phyloP scores from a whole-genome alignment of 2,888 invertebrate genomes.

The Volucella bombylans region DNA sequence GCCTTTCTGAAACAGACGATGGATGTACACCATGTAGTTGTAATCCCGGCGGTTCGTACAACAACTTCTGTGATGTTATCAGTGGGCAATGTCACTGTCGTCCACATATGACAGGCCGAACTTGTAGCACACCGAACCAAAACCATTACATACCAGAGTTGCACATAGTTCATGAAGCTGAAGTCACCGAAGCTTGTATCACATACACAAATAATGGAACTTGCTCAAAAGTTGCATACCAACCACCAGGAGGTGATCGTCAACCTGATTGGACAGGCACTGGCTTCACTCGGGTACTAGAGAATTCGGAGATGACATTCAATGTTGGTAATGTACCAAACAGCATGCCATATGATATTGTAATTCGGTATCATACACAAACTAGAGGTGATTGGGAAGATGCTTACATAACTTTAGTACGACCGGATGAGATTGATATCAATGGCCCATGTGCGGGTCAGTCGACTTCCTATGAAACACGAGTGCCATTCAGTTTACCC shows the following conservation, averaged over 20 bases:
- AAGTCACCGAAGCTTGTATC: slow-evolving; percentile 83
- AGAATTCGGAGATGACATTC: slow-evolving; percentile 93
- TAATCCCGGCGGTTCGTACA: slow-evolving; percentile 95
- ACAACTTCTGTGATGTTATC: slow-evolving; percentile 94
- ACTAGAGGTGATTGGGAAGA: slow-evolving; percentile 92
- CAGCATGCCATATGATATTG: slow-evolving; percentile 94
- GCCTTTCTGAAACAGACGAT: slow-evolving; percentile 93
- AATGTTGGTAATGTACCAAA: slow-evolving; percentile 90
- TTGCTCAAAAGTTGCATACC: slow-evolving; percentile 91
- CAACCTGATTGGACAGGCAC: slow-evolving; percentile 95
- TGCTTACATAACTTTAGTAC: slow-evolving; percentile 90
- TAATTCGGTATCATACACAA: slow-evolving; percentile 94
- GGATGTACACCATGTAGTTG: slow-evolving; percentile 98
- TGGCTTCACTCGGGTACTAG: slow-evolving; percentile 93
- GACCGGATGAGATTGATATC: slow-evolving; percentile 88
- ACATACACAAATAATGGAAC: slow-evolving; percentile 82
- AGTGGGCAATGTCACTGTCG: slow-evolving; percentile 96
- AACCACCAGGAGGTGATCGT: slow-evolving; percentile 89
- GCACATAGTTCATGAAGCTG: slow-evolving; percentile 96
- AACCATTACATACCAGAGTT: slow-evolving; percentile 94
- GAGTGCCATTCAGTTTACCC: slow-evolving; percentile 85
- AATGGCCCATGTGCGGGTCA: slow-evolving; percentile 92
- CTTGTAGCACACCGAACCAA: slow-evolving; percentile 94
- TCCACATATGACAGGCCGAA: slow-evolving; percentile 91
- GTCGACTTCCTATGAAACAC: slow-evolving; percentile 88